phyloP scores from a whole-genome alignment of 2,113 vertebrate genomes.

The Diphyllodes magnificus region DNA sequence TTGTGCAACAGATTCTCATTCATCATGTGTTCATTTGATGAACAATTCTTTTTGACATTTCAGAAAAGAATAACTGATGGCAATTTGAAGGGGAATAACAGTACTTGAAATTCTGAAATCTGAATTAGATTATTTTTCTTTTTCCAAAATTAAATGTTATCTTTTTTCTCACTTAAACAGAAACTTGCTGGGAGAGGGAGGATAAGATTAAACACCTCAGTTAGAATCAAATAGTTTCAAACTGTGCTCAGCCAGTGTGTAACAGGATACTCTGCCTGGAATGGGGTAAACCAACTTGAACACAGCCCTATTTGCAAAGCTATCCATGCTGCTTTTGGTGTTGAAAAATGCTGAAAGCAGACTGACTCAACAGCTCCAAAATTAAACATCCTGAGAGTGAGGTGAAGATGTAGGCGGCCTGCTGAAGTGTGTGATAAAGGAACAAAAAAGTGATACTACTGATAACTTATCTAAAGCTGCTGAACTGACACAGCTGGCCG shows the following conservation, averaged over 20 bases:
- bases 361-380: background rate
- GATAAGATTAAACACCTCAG: background rate
- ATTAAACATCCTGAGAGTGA: background rate
- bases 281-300: background rate
- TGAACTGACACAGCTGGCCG: background rate
- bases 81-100: background rate
- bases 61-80: background rate
- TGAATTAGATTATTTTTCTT: background rate
- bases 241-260: background rate
- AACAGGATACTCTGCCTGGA: background rate
- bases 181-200: background rate
- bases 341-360: background rate
- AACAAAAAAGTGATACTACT: background rate
- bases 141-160: background rate
- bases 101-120: background rate
- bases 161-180: background rate
- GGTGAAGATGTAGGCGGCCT: background rate
- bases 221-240: background rate
- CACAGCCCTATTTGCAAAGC: background rate
- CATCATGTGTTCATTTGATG: background rate
- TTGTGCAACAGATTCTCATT: background rate
- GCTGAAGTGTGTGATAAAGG: background rate
- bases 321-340: background rate
- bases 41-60: background rate
- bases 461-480: background rate